Base-by-base conservation (phyloP, 2,797 vertebrate genomes). In the Galaxias olidus region DNA sequence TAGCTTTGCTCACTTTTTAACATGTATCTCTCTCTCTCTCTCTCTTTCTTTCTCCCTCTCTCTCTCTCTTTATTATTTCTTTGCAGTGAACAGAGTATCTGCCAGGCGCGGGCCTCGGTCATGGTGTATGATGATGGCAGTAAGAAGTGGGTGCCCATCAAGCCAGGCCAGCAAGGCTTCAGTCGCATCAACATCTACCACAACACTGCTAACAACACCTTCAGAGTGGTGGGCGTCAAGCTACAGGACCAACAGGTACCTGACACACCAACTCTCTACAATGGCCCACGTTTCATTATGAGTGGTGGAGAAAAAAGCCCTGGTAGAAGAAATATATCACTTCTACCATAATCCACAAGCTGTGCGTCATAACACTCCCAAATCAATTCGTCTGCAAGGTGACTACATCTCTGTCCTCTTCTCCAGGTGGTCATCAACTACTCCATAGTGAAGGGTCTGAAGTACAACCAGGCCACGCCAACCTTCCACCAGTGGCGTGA, bases 111-210 rank as follows among this genome's bases (percentile, higher is more conserved):
- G 88, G 97, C 98, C 85, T 98, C 97, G 58, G 97, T 99, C 78
- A 99, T 99, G 98, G 94, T 99, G 86, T 99, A 99, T 42, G 98
- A 99, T 65, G 97, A 99, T 89, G 94, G 95, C 91, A 99, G 96
- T 90, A 99, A 99, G 92, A 99, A 99, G 87, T 99, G 98, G 98
- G 94, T 98, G 70, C 97, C 98, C 66, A 96, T 98, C 90, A 98
- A 98, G 82, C 95, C 96, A 0, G 98, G 98, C 47, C 96, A 98
- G 84, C 96, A 98, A 87, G 98, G 97, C 68, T 99, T 99, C 93
- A 99, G 98, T 84, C 94, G 98, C 77, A 96, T 99, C 88, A 98
- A 97, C 90, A 98, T 99, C 80, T 99, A 99, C 90, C 97, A 99
- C 92, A 98, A 98, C 88, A 98, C 96, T 0, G 87, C 92, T 84